Conservation (phyloP, 2,797 vertebrate genomes). For the Pseudomugil gertrudae region DNA sequence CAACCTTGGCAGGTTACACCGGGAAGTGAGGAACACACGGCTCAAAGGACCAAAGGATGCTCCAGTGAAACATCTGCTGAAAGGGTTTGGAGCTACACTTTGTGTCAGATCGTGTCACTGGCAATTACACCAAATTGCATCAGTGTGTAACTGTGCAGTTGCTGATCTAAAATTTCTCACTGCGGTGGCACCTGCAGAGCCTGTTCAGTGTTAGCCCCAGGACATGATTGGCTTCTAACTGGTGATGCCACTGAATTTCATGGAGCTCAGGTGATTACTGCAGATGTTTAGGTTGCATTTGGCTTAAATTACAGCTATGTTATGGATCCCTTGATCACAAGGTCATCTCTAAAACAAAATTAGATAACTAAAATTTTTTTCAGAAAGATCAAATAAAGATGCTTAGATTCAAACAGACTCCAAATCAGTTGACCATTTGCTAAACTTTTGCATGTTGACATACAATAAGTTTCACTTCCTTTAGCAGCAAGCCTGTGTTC, state of each 20-base stretch:
- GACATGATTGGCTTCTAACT: conserved; percentile 15
- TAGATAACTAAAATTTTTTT: not conserved
- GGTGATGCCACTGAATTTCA: conserved; percentile 22
- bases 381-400: not conserved
- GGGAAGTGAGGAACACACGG: conserved; percentile 18
- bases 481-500: not conserved
- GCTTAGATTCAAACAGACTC: not conserved
- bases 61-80: conserved; percentile 54
- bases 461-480: not conserved
- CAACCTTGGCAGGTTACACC: conserved; percentile 38
- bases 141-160: conserved; percentile 23
- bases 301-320: not conserved
- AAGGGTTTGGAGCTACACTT: conserved; percentile 47
- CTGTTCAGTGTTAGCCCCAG: conserved; percentile 1
- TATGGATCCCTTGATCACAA: not conserved
- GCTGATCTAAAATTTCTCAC: conserved; percentile 39
- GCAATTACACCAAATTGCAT: conserved; percentile 58
- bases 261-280: not conserved
- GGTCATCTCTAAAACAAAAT: not conserved
- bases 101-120: conserved; percentile 51
- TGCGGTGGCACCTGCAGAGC: not conserved
- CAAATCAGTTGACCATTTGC: not conserved
- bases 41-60: conserved; percentile 39
- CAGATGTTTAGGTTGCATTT: not conserved
- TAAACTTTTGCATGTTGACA: not conserved